Conservation (phyloP, 2,113 vertebrate species). For the Indicator indicator region DNA sequence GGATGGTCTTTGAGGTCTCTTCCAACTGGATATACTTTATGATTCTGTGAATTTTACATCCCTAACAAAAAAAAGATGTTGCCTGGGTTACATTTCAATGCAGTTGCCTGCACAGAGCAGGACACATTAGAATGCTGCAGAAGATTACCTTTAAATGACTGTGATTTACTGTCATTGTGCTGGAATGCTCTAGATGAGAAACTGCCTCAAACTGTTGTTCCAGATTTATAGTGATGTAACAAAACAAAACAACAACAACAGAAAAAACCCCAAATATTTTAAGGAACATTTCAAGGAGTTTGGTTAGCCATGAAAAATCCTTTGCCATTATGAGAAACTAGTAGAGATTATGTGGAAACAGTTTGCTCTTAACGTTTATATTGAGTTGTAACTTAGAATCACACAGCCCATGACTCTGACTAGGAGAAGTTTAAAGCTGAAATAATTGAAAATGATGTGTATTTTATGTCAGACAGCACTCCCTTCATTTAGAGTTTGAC, state of each 20-base stretch:
- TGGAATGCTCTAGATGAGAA: not conserved
- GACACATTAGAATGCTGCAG: fast-evolving
- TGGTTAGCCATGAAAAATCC: not conserved
- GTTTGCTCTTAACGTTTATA: not conserved
- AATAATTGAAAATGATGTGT: not conserved
- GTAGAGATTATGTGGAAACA: not conserved
- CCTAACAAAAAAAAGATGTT: not conserved
- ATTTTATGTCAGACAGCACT: not conserved
- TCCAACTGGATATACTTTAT: too few species aligned
- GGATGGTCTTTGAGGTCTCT: too few species aligned
- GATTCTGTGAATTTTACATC: not conserved
- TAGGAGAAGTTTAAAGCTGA: not conserved
- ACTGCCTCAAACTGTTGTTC: not conserved
- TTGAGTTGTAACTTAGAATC: not conserved
- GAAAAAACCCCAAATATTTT: not conserved
- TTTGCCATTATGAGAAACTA: not conserved
- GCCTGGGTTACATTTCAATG: not conserved
- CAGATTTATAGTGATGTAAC: not conserved
- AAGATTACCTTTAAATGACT: not conserved
- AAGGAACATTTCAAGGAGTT: not conserved
- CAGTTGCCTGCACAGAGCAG: not conserved
- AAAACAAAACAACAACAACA: not conserved
- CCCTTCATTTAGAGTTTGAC: not conserved
- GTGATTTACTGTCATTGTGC: conserved; percentile 21
- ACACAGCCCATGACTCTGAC: not conserved